Evolutionary conservation across 2,113 vertebrate species (phyloP), one percentile per base, ranked within the genome.

Genomic region (Rynchops niger): DNA sequence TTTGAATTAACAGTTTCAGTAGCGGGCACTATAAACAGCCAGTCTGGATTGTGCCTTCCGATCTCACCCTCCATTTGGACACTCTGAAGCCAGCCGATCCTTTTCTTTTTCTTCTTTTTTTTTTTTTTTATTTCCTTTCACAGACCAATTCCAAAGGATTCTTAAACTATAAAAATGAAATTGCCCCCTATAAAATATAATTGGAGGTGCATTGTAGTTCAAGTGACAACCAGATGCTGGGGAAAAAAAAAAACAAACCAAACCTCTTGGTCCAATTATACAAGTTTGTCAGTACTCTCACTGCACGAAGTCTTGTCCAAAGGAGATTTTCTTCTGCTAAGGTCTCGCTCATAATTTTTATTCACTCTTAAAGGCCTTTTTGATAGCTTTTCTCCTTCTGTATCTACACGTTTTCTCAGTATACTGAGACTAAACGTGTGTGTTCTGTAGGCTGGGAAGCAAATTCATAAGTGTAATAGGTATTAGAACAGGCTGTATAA

Each of bases 111-210:
- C 3, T 66, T 53, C 5, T 11, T 47, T 42, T 42, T n/a, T 43
- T n/a, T 43, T 36, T 61, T 76, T 71, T 82, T 90, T 91, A 53
- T 82, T 91, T 86, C 40, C 9, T 85, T 97, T 96, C 95, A 95
- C 69, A 85, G 78, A 88, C 58, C 56, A 96, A 95, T 88, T 97
- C 84, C 67, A 97, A 95, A 95, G 92, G 82, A 96, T 98, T 95
- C 65, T 80, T 96, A 89, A 94, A 83, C 89, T 84, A 85, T 97
- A 97, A 97, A 98, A 97, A 97, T 53, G 4, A 96, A 96, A 97
- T 95, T 95, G 50, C 36, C 97, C 91, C 59, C 95, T 90, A 94
- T 97, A 98, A 97, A 98, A 97, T 95, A 96, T 95, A 97, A 97
- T 97, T 98, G 91, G 63, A 94, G 52, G 34, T 86, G 50, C 52